A percentile compares a stretch with the other conserved stretches of the same genome.
These are phyloP conservation scores for Blastobasis adustella DNA, from an alignment of 2,888 invertebrate genomes.

Conservation along the genomic window DNA sequence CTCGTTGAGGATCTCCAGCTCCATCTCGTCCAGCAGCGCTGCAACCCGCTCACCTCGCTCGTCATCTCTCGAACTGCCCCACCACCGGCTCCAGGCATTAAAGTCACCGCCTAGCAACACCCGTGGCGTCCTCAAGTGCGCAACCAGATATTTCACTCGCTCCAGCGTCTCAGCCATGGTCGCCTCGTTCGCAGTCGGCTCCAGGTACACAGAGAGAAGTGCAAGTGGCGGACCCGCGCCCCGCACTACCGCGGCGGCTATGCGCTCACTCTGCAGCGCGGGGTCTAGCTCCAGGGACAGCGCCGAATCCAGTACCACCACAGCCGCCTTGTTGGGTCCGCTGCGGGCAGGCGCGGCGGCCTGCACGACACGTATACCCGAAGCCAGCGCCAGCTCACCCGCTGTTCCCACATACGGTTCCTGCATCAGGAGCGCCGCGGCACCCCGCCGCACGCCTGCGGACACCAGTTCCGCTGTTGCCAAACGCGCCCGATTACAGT, in stretches of 20 bases:
- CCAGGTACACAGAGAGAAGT: background rate
- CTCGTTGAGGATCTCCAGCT: background rate
- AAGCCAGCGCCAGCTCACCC: background rate
- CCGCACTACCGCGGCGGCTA: background rate
- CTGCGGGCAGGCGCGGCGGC: background rate
- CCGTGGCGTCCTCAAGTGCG: background rate
- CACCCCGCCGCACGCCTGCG: background rate
- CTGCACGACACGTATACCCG: background rate
- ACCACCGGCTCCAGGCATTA: background rate
- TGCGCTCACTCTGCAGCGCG: background rate
- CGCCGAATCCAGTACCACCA: background rate
- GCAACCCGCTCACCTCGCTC: background rate
- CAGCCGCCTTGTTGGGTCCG: background rate
- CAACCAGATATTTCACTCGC: background rate
- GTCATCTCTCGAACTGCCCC: background rate
- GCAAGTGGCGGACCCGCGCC: background rate
- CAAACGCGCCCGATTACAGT: background rate
- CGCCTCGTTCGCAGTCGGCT: no score
- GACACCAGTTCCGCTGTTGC: background rate
- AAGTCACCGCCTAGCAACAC: background rate
- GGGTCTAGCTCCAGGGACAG: background rate
- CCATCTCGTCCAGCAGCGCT: background rate
- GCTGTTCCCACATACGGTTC: background rate
- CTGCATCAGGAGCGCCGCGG: background rate
- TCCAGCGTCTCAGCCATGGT: background rate